Conservation (phyloP, 92 coral and sea anemone genomes). For the Micromussa lordhowensis region DNA sequence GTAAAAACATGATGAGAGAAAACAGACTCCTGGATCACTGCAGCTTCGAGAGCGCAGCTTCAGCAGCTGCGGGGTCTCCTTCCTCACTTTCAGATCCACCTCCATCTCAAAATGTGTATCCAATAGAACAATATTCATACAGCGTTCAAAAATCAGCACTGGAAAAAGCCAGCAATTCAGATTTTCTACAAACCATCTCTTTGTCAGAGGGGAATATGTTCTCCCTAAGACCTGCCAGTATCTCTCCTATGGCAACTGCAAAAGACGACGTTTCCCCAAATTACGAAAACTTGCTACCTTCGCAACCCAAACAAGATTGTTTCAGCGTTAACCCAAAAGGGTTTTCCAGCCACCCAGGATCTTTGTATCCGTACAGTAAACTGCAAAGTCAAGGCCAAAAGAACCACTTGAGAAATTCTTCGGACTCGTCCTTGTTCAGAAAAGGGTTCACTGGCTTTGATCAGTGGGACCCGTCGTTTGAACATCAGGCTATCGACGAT, state of each 20-base stretch:
- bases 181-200: not conserved
- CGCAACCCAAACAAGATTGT: not conserved
- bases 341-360: slow-evolving; percentile 36
- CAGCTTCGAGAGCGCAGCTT: not conserved
- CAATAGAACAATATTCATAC: not conserved
- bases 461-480: not conserved
- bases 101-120: not conserved
- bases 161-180: not conserved
- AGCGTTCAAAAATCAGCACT: not conserved
- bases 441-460: not conserved
- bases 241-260: not conserved
- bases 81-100: not conserved
- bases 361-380: slow-evolving; percentile 32
- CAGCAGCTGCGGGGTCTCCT: not conserved
- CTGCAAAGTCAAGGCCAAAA: not conserved
- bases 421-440: not conserved
- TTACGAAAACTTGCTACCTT: not conserved
- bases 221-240: not conserved
- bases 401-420: not conserved
- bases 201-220: not conserved
- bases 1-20: not conserved
- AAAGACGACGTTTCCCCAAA: not conserved
- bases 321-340: not conserved
- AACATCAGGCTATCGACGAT: not conserved
- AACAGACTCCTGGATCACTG: not conserved